Conservation (phyloP, 2,888 invertebrate genomes). For the Drosophila dives region DNA sequence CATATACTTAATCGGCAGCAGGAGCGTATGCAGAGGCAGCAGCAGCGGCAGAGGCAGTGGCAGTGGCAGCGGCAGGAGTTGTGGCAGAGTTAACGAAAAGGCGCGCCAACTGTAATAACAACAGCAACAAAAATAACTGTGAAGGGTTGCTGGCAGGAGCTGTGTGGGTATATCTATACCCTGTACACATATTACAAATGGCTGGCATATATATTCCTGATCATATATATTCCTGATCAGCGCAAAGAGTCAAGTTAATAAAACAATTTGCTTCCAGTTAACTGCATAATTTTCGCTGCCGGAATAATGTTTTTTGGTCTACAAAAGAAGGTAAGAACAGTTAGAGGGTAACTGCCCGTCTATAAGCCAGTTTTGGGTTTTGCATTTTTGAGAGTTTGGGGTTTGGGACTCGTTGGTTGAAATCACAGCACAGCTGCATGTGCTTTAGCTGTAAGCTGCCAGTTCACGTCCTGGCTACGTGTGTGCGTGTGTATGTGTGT, state of each 20-base stretch:
- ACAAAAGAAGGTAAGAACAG: background rate
- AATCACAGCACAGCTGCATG: conserved; percentile 81
- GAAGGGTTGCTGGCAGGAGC: conserved; percentile 35
- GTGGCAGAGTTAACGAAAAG: conserved; percentile 70
- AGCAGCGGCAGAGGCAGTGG: background rate
- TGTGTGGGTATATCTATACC: conserved; percentile 9
- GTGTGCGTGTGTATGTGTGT: conserved; percentile 36
- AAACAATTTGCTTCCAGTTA: background rate
- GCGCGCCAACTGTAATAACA: conserved; percentile 78
- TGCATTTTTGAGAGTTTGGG: conserved; percentile 3
- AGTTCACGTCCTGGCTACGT: conserved; percentile 49
- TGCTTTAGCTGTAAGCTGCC: conserved; percentile 75
- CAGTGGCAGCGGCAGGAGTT: conserved; percentile 3
- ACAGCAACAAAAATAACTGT: conserved; percentile 28
- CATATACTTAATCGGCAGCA: conserved; percentile 25
- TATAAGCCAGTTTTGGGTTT: background rate
- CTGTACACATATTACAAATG: background rate
- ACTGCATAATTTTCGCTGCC: background rate
- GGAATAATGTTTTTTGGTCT: background rate
- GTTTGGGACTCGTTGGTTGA: conserved; percentile 27
- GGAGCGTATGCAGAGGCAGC: background rate
- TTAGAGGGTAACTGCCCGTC: background rate
- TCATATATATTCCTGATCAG: background rate
- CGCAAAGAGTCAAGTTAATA: too few species aligned
- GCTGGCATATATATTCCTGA: too few species aligned